Conservation (phyloP, 2,888 invertebrate genomes). For the Villa cingulata region DNA sequence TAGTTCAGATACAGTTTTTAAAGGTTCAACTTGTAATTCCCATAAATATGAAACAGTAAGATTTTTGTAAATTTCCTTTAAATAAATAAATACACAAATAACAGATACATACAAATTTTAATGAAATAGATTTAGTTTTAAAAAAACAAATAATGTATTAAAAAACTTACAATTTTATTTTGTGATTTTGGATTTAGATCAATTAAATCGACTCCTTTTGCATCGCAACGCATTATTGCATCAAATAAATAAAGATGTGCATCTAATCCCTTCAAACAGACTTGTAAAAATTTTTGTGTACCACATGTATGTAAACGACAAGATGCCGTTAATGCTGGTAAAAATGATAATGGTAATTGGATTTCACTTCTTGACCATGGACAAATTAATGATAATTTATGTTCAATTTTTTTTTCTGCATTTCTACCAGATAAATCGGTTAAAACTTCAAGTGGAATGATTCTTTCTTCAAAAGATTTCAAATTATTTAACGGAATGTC, state of each 20-base stretch:
- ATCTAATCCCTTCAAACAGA: conserved; percentile 50
- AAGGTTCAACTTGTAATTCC: conserved; percentile 55
- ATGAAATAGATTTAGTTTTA: neutral
- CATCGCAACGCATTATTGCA: conserved; percentile 44
- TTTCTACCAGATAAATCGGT: conserved; percentile 62
- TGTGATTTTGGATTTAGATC: conserved; percentile 52
- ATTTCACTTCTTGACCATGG: conserved; percentile 64
- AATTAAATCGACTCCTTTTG: conserved; percentile 45
- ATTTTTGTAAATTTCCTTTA: conserved; percentile 54
- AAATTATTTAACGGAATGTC: conserved; percentile 43
- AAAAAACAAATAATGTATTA: neutral
- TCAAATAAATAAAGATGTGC: conserved; percentile 39
- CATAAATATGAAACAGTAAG: conserved; percentile 71
- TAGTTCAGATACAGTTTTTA: conserved; percentile 43
- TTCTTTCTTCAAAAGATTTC: conserved; percentile 50
- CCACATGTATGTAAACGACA: conserved; percentile 75
- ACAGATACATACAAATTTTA: neutral
- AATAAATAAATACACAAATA: conserved; percentile 10
- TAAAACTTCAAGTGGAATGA: conserved; percentile 50
- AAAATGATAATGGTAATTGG: conserved; percentile 64
- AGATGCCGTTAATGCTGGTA: conserved; percentile 65
- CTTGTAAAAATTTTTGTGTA: conserved; percentile 73
- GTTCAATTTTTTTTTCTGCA: conserved; percentile 55
- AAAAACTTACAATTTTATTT: conserved; percentile 42
- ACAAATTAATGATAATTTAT: conserved; percentile 63